A percentile compares a stretch with the other conserved stretches of the same genome.
Evolutionary conservation across 2,797 vertebrate species (phyloP).

Genomic region (Clarias pachynema): DNA sequence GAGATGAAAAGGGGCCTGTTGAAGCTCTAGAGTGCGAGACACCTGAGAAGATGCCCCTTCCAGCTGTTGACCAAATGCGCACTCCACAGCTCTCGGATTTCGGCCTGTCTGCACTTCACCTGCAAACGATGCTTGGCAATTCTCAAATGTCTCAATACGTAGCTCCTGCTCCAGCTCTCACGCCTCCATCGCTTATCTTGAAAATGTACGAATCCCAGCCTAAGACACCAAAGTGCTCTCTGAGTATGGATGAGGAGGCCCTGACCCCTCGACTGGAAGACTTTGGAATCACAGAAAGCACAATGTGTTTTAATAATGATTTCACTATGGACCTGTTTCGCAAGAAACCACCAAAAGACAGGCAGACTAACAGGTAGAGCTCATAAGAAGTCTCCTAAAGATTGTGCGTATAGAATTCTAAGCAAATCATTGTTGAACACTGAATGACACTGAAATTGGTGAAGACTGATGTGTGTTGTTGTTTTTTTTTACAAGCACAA

Average conservation of each 20-base stretch:
- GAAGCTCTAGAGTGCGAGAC: conserved; percentile 34
- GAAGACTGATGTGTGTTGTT: background rate
- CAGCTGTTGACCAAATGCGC: conserved; percentile 58
- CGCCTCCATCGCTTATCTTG: conserved; percentile 51
- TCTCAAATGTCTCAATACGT: conserved; percentile 51
- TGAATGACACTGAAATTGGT: background rate
- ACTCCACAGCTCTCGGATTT: conserved; percentile 88
- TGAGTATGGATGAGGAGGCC: conserved; percentile 80
- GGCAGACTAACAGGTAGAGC: conserved; percentile 61
- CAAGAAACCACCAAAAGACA: conserved; percentile 69
- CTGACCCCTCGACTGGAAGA: conserved; percentile 81
- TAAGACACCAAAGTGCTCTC: conserved; percentile 75
- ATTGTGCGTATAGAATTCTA: conserved; percentile 17
- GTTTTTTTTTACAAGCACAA: conserved; percentile 30
- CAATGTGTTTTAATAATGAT: conserved; percentile 86
- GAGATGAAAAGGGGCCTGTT: conserved; percentile 43
- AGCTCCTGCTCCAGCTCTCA: conserved; percentile 56
- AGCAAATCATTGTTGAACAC: background rate
- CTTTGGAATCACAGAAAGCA: conserved; percentile 85
- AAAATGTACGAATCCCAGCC: conserved; percentile 51
- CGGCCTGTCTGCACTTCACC: conserved; percentile 82
- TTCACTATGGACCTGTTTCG: conserved; percentile 84
- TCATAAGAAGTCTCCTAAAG: background rate
- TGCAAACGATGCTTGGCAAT: conserved; percentile 68
- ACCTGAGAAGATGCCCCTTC: conserved; percentile 31